phyloP scores from a whole-genome alignment of 1,140 invertebrate genomes.

The Trigoniulus corallinus region DNA sequence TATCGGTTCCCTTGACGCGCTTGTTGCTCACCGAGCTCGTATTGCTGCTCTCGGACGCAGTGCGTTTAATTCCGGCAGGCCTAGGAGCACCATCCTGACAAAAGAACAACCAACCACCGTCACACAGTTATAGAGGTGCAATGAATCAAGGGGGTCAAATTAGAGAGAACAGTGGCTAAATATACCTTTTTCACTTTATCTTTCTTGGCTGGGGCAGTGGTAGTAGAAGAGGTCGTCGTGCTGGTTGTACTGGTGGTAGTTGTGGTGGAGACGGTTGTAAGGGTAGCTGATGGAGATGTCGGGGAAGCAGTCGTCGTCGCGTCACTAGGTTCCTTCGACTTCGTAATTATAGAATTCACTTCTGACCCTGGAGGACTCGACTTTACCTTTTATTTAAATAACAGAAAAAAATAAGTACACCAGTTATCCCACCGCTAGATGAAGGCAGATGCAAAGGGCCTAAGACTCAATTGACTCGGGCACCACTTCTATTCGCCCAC shows the following conservation, averaged over 20 bases:
- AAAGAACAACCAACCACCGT: neutral
- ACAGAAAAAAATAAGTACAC: too few relatives aligned
- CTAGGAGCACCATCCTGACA: neutral
- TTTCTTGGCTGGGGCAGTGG: neutral
- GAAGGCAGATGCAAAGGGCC: too few relatives aligned
- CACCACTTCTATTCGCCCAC: too few relatives aligned
- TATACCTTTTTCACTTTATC: neutral
- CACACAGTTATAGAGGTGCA: neutral
- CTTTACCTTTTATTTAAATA: too few relatives aligned
- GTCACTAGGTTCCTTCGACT: neutral
- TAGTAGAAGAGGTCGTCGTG: neutral
- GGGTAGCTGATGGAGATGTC: too few relatives aligned
- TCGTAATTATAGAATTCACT: neutral
- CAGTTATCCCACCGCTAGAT: too few relatives aligned
- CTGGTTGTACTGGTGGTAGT: too few relatives aligned
- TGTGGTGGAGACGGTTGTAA: too few relatives aligned
- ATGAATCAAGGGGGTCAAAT: too few relatives aligned
- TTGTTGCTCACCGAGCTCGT: conserved; percentile 8
- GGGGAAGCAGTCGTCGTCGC: too few relatives aligned
- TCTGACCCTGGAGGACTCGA: neutral
- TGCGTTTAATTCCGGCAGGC: neutral
- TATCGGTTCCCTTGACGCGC: neutral
- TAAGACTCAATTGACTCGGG: too few relatives aligned
- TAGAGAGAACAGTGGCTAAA: too few relatives aligned
- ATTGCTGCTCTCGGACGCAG: conserved; percentile 6